Evolutionary conservation across 2,888 invertebrate genomes (phyloP).

Genomic region (Syritta pipiens): DNA sequence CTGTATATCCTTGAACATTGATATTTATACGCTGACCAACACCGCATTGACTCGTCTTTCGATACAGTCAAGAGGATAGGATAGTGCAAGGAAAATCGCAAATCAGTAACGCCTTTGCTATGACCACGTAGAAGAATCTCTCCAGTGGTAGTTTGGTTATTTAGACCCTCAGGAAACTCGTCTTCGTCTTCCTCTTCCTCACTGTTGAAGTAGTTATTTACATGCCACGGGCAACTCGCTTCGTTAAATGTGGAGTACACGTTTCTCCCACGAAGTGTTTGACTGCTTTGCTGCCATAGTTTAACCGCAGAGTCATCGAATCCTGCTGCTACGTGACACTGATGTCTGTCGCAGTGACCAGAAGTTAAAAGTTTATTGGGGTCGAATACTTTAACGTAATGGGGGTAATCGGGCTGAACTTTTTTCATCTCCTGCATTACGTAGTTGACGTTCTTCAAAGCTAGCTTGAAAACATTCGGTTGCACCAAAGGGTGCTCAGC

Average conservation of each 20-base stretch:
- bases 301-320: slow-evolving; percentile 77
- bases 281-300: slow-evolving; percentile 78
- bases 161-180: slow-evolving; percentile 74
- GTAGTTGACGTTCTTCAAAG: slow-evolving; percentile 42
- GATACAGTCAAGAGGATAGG: slow-evolving; percentile 85
- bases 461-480: slow-evolving; percentile 50
- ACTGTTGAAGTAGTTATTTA: slow-evolving; percentile 73
- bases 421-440: slow-evolving; percentile 48
- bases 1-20: slow-evolving; percentile 83
- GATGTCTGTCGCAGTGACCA: slow-evolving; percentile 74
- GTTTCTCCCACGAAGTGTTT: slow-evolving; percentile 74
- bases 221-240: slow-evolving; percentile 75
- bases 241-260: slow-evolving; percentile 73
- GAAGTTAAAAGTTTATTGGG: slow-evolving; percentile 72
- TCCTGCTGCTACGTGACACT: slow-evolving; percentile 78
- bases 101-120: slow-evolving; percentile 84
- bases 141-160: slow-evolving; percentile 79
- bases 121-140: slow-evolving; percentile 86
- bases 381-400: slow-evolving; percentile 68
- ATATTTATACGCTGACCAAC: slow-evolving; percentile 85
- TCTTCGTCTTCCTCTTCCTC: slow-evolving; percentile 71
- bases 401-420: slow-evolving; percentile 51
- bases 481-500: slow-evolving; percentile 41
- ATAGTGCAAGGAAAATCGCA: slow-evolving; percentile 81
- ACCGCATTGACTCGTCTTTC: slow-evolving; percentile 88